A percentile compares a stretch with the other conserved stretches of the same genome.
phyloP scores from a whole-genome alignment of 2,888 invertebrate species.

The Autographa pulchrina region DNA sequence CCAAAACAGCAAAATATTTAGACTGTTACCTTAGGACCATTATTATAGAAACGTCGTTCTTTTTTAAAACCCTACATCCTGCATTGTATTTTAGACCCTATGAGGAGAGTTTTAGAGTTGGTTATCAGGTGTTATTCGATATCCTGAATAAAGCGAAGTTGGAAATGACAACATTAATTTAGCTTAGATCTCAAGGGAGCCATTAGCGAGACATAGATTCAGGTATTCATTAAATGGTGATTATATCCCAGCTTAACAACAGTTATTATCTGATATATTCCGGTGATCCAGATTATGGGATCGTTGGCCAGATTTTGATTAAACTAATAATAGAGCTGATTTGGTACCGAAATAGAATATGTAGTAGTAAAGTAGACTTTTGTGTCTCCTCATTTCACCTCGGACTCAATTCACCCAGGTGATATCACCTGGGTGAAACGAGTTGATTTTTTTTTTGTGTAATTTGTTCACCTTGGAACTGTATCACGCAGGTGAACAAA shows the following conservation, averaged over 20 bases:
- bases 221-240: constrained; percentile 36
- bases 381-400: no score
- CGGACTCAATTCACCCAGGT: no score
- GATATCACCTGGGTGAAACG: no score
- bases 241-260: constrained; percentile 25
- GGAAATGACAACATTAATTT: constrained; percentile 31
- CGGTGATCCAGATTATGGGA: constrained; percentile 11
- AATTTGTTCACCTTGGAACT: no score
- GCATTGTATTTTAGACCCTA: not conserved
- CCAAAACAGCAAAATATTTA: constrained; percentile 7
- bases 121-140: not conserved
- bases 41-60: not conserved
- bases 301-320: not conserved
- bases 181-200: constrained; percentile 12
- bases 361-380: no score
- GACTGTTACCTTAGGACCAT: not conserved
- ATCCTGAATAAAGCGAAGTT: not conserved
- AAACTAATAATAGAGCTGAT: not conserved
- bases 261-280: constrained; percentile 12
- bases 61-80: not conserved
- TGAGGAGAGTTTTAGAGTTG: not conserved
- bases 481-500: no score
- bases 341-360: not conserved
- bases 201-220: constrained; percentile 27
- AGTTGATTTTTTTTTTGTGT: no score